A percentile compares a stretch with the other conserved stretches of the same genome.
Conservation (phyloP, 2,888 invertebrate species). For the Mythimna vitellina region DNA sequence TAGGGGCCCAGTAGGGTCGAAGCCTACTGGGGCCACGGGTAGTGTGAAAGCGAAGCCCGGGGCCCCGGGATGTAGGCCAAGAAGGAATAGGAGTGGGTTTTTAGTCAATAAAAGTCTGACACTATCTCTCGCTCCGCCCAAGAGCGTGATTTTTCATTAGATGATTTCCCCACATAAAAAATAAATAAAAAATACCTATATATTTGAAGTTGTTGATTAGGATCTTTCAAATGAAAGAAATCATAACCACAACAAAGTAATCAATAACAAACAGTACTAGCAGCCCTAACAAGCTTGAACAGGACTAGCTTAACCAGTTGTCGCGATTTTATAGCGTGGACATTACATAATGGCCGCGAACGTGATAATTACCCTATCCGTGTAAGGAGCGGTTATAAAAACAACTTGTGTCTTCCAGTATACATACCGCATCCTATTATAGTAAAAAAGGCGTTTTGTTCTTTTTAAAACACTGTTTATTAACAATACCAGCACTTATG, state of each 20-base stretch:
- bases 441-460: conserved; percentile 47
- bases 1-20: too few relatives aligned
- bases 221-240: neutral
- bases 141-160: too few relatives aligned
- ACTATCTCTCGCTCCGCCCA: too few relatives aligned
- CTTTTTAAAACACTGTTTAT: conserved; percentile 38
- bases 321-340: conserved; percentile 86
- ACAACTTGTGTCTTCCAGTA: conserved; percentile 47
- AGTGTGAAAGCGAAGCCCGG: too few relatives aligned
- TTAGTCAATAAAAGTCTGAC: too few relatives aligned
- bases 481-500: conserved; percentile 33
- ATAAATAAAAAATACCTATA: too few relatives aligned
- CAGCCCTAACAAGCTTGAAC: conserved; percentile 69
- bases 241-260: neutral
- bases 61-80: too few relatives aligned
- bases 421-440: conserved; percentile 59
- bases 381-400: conserved; percentile 66
- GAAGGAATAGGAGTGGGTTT: too few relatives aligned
- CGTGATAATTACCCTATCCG: conserved; percentile 78
- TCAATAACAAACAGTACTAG: conserved; percentile 17
- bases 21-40: too few relatives aligned
- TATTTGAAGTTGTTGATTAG: neutral
- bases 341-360: conserved; percentile 82
- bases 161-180: too few relatives aligned
- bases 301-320: conserved; percentile 80